Evolutionary conservation across 2,113 vertebrate species (phyloP), one percentile per base, ranked within the genome.

Genomic region (Centropus unirufus): DNA sequence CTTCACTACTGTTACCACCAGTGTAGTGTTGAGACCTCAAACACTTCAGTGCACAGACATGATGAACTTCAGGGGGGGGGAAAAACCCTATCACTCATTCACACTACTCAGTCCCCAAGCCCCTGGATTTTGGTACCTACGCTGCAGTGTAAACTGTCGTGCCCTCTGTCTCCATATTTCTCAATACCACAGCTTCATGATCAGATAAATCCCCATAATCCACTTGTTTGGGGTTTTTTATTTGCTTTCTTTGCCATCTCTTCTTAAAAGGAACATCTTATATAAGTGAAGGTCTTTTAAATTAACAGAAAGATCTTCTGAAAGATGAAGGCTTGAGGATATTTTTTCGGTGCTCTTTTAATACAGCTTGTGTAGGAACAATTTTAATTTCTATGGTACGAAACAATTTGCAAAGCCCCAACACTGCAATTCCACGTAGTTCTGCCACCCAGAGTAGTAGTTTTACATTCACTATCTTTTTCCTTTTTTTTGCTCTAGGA

Each of bases 401-500:
- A 66, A 89, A 39, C 8, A 46, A 93, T 17, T 13, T 58, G 40
- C 34, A 83, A 67, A 91, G 49, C 44, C 34, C 39, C 13, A 12
- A 26, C 74, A 11, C 20, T 1, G 0, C 21, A 63, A 21, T 36
- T 77, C 30, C 29, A 23, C 78, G 26, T 26, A 34, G 12, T 58
- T 76, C 14, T 49, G 27, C 27, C 75, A 57, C 19, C 73, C 17
- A 44, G 5, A 36, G 57, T 2, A 46, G 17, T 21, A 57, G 55
- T 84, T 67, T 67, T 29, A 77, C 27, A 19, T 40, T 88, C 46
- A 27, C 6, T 57, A 7, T 61, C 13, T 79, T 20, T 77, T 79
- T 22, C 77, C 12, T 51, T 51, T 21, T 69, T 88, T 90, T 75
- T 23, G 10, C n/a, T 89, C 69, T 70, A 97, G 96, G 92, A 68